Conservation (phyloP, 2,797 vertebrate species). For the Acestrorhynchus altus region DNA sequence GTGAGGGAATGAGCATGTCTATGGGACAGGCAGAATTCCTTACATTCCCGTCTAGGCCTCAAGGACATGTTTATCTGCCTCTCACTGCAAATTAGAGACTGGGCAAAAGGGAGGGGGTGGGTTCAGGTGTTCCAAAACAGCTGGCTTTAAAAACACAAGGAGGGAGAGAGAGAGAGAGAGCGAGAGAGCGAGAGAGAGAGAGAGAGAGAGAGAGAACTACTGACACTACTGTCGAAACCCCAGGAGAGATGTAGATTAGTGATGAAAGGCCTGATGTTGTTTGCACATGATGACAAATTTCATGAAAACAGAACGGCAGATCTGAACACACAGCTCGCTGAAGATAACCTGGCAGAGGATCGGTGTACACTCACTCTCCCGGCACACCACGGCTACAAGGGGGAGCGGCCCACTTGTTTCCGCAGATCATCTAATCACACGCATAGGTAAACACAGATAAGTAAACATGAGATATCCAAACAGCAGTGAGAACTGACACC, state of each 20-base stretch:
- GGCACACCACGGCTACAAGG: neutral
- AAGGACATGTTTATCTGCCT: constrained; percentile 74
- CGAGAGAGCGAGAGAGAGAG: constrained; percentile 36
- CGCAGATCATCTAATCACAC: constrained; percentile 32
- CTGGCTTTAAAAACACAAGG: constrained; percentile 66
- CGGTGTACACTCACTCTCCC: constrained; percentile 36
- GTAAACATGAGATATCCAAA: constrained; percentile 36
- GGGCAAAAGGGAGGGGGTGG: constrained; percentile 36
- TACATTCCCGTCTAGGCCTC: constrained; percentile 68
- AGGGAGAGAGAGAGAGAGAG: constrained; percentile 24
- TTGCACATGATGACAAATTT: constrained; percentile 61
- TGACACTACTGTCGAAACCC: constrained; percentile 59
- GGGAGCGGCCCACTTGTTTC: neutral
- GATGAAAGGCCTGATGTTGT: constrained; percentile 38
- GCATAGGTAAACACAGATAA: constrained; percentile 44
- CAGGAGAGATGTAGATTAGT: constrained; percentile 64
- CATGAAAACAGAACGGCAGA: constrained; percentile 13
- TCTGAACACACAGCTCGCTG: constrained; percentile 40
- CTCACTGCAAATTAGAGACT: constrained; percentile 73
- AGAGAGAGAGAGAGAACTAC: constrained; percentile 12
- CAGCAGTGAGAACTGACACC: constrained; percentile 4
- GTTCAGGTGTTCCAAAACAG: constrained; percentile 80
- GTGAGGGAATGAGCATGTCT: constrained; percentile 60
- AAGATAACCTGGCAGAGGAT: constrained; percentile 22
- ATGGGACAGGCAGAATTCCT: constrained; percentile 67